A percentile compares a stretch with the other conserved stretches of the same genome.
phyloP scores from a whole-genome alignment of 2,113 vertebrate species.

The Otus sunia region DNA sequence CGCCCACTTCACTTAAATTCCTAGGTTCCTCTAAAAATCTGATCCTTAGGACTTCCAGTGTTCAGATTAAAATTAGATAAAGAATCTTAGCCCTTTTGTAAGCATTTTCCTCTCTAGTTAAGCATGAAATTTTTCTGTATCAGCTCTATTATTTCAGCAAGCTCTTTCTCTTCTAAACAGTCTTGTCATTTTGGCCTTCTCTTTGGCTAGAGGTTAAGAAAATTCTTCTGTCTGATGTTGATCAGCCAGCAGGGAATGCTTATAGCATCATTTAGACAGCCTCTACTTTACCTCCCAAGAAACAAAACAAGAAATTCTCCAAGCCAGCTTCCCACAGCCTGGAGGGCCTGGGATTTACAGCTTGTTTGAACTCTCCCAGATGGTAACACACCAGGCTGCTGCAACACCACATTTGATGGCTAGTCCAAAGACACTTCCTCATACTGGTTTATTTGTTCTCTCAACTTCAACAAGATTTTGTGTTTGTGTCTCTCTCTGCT shows the following conservation, averaged over 20 bases:
- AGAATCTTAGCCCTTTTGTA: not conserved
- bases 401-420: constrained; percentile 7
- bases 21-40: not conserved
- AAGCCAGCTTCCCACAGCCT: constrained; percentile 48
- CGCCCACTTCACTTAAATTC: not conserved
- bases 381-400: constrained; percentile 31
- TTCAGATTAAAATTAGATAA: not conserved
- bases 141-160: not conserved
- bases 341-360: constrained; percentile 49
- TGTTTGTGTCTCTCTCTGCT: not conserved
- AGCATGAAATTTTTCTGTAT: not conserved
- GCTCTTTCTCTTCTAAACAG: not conserved
- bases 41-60: not conserved
- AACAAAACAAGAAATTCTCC: constrained; percentile 70
- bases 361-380: constrained; percentile 63
- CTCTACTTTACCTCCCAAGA: constrained; percentile 49
- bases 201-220: constrained; percentile 61
- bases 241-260: constrained; percentile 63
- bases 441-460: constrained; percentile 61
- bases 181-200: not conserved
- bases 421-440: constrained; percentile 58
- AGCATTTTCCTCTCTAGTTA: not conserved
- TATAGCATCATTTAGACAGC: constrained; percentile 43
- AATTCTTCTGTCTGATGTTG: constrained; percentile 43
- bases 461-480: not conserved